Evolutionary conservation across 2,113 vertebrate species (phyloP).

Genomic region (Alces alces): DNA sequence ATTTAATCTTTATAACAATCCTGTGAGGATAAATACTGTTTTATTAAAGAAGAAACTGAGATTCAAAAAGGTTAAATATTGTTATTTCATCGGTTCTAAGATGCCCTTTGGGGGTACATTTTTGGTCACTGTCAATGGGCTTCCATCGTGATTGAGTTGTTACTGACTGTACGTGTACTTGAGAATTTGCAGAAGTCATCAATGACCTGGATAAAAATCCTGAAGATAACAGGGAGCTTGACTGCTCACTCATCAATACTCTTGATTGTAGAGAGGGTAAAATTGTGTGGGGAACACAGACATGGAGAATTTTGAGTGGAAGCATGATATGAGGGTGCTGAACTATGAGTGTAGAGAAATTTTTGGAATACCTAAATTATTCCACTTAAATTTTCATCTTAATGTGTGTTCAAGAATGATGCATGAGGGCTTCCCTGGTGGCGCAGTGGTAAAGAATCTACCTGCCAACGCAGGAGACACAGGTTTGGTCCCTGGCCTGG

Average conservation of each 20-base stretch:
- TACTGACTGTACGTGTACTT: neutral
- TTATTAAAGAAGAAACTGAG: neutral
- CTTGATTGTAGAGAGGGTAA: neutral
- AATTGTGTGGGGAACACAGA: neutral
- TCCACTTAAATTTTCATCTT: neutral
- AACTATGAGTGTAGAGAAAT: neutral
- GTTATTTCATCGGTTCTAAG: neutral
- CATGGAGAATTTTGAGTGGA: neutral
- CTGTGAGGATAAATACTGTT: neutral
- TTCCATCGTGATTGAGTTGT: neutral
- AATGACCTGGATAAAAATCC: neutral
- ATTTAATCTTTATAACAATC: neutral
- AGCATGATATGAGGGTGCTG: neutral
- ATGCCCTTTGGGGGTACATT: neutral
- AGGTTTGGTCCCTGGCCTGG: neutral
- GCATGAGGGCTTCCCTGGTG: neutral
- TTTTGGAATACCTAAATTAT: neutral
- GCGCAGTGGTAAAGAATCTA: neutral
- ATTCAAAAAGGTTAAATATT: neutral
- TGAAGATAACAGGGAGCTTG: neutral
- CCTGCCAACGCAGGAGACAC: accelerated
- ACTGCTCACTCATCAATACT: neutral
- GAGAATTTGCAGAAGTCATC: neutral
- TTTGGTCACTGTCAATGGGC: neutral
- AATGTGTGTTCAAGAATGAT: neutral